Percentiles rank a stretch among this genome's conserved stretches.
Conservation (phyloP, 2,888 invertebrate species). For the Gastrophysa polygoni region DNA sequence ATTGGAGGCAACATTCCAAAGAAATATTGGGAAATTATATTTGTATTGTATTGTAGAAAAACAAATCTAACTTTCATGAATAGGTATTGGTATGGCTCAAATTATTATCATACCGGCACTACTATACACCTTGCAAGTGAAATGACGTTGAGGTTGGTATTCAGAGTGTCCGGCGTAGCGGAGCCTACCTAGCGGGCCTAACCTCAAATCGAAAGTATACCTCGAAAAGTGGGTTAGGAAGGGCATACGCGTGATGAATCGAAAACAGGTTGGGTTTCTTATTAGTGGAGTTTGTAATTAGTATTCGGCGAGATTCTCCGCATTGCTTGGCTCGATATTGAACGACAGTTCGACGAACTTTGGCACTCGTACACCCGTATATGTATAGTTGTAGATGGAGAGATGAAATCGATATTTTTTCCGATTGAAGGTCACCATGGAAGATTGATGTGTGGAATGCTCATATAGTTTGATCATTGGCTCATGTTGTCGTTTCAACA, state of each 20-base stretch:
- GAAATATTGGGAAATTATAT: too few species aligned
- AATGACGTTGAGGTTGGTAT: conserved; percentile 6
- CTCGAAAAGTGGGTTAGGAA: conserved; percentile 48
- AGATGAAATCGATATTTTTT: neutral
- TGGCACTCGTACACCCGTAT: neutral
- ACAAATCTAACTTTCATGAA: too few species aligned
- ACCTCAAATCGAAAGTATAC: conserved; percentile 30
- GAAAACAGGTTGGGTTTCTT: conserved; percentile 38
- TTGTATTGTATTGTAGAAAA: too few species aligned
- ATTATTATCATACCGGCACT: neutral
- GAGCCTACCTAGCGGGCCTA: conserved; percentile 16
- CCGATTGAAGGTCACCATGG: too few species aligned
- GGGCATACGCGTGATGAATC: conserved; percentile 47
- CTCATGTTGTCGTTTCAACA: too few species aligned
- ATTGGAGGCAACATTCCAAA: too few species aligned
- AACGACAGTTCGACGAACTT: neutral
- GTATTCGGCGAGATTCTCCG: conserved; percentile 30
- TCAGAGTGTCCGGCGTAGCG: conserved; percentile 10
- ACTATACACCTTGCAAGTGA: neutral
- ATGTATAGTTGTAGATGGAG: neutral
- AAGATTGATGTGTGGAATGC: too few species aligned
- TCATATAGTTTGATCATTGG: too few species aligned
- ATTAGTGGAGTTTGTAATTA: conserved; percentile 30
- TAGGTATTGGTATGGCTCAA: neutral
- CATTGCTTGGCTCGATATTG: neutral